Base-by-base conservation (phyloP, 1,140 invertebrate genomes). In the Cotesia vestalis region DNA sequence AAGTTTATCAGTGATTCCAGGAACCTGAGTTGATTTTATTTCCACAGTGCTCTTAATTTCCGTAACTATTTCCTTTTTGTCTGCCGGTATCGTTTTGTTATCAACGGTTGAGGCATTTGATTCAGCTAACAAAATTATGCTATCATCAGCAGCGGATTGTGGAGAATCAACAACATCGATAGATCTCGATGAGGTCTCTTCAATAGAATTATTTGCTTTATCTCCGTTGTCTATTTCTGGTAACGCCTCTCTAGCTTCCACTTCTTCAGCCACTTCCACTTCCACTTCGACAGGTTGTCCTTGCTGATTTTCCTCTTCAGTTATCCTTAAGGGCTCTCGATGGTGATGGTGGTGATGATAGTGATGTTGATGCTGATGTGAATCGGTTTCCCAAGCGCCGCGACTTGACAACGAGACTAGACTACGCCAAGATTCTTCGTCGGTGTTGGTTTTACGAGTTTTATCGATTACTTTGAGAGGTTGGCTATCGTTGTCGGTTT, bases 1-100 rank as follows among this genome's bases (percentile, higher is more conserved):
- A 60, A 40, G 38, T 46, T 46, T 11, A 46, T 46, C 40, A 46
- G 40, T 46, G 11, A 46, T 78, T 52, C 83, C 84, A 2, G 83
- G 80, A 52, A 85, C 82, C 84, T 84, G 86, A 73, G 84, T 81
- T 9, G 84, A 84, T 63, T 82, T 83, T 4, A 75, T 81, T 5
- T 83, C 79, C 35, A 85, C 80, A 0, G 72, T 80, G 69, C 82
- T 78, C 64, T 85, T 82, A 12, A 80, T 73, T 72, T 27, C 75
- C 66, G 12, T 36, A 8, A 11, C 38, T 55, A 14, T 12, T 64
- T 73, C 62, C 64, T 74, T 62, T 5, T 72, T 71, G 11, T 46
- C 74, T 0, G 59, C 62, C 36, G 0, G 2, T 9, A 20, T 52
- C 38, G 27, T 12, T 57, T 46, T n/a, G 51, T 36, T 55, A 36